Conservation (phyloP, 2,113 vertebrate genomes). For the Pipa parva region DNA sequence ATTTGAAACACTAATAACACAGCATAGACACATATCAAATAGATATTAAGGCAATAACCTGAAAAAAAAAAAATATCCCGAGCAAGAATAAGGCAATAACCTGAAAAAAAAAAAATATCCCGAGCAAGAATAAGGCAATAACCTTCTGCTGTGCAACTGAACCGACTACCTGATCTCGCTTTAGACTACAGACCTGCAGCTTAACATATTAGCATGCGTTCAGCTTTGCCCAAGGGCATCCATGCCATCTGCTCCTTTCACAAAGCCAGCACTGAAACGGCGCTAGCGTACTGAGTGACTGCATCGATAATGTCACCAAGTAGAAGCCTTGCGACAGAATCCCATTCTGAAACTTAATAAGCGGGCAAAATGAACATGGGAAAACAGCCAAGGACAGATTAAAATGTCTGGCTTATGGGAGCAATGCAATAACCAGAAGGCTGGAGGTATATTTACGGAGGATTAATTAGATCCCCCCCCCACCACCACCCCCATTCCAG, state of each 20-base stretch:
- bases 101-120: no score
- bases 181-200: not conserved
- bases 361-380: slow-evolving; percentile 18
- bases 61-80: not conserved
- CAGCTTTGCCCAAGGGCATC: slow-evolving; percentile 25
- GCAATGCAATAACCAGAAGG: not conserved
- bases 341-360: slow-evolving; percentile 14
- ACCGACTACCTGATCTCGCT: slow-evolving; percentile 2
- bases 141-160: no score
- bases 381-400: slow-evolving; percentile 20
- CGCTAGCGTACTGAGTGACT: slow-evolving; percentile 16
- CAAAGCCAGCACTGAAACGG: not conserved
- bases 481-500: not conserved
- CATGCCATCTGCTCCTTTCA: slow-evolving; percentile 19
- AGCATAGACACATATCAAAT: no score
- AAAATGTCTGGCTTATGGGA: slow-evolving; percentile 11
- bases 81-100: no score
- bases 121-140: no score
- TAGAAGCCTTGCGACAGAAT: not conserved
- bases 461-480: slow-evolving; percentile 17
- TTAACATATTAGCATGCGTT: slow-evolving; percentile 16
- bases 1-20: no score
- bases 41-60: no score
- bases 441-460: slow-evolving; percentile 5
- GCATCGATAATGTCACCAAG: slow-evolving; percentile 13